Evolutionary conservation across 2,797 vertebrate species (phyloP).

Genomic region (Rhynchonycteris naso): DNA sequence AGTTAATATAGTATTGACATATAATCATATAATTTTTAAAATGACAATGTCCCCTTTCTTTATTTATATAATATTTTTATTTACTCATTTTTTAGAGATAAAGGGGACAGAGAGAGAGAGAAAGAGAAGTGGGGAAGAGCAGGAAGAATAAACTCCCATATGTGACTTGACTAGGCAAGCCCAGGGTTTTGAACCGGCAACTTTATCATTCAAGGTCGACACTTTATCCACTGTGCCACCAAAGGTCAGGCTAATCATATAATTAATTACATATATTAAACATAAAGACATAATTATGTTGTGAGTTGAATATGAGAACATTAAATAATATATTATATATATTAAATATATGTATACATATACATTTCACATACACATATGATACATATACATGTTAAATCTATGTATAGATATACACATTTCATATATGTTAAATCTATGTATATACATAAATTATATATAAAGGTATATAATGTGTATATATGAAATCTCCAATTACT

Average conservation of each 20-base stretch:
- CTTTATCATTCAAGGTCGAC: too few relatives aligned
- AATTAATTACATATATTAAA: neutral
- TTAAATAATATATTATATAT: neutral
- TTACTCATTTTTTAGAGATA: too few relatives aligned
- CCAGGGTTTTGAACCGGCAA: too few relatives aligned
- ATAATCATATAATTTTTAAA: neutral
- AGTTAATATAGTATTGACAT: neutral
- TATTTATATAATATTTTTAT: too few relatives aligned
- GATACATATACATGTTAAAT: neutral
- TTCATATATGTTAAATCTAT: neutral
- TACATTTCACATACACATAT: neutral
- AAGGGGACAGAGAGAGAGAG: too few relatives aligned
- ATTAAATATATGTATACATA: neutral
- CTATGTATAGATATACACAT: neutral
- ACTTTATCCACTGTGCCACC: too few relatives aligned
- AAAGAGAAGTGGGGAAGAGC: too few relatives aligned
- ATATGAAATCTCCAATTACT: neutral
- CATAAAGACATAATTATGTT: neutral
- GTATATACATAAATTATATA: neutral
- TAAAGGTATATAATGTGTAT: neutral
- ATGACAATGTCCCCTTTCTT: too few relatives aligned
- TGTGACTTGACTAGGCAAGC: too few relatives aligned
- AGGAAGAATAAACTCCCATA: too few relatives aligned
- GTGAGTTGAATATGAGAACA: neutral
- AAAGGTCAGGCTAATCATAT: too few relatives aligned